These are phyloP conservation scores for Gallinago stenura DNA, from an alignment of 2,797 vertebrate species.

Conservation along the genomic window DNA sequence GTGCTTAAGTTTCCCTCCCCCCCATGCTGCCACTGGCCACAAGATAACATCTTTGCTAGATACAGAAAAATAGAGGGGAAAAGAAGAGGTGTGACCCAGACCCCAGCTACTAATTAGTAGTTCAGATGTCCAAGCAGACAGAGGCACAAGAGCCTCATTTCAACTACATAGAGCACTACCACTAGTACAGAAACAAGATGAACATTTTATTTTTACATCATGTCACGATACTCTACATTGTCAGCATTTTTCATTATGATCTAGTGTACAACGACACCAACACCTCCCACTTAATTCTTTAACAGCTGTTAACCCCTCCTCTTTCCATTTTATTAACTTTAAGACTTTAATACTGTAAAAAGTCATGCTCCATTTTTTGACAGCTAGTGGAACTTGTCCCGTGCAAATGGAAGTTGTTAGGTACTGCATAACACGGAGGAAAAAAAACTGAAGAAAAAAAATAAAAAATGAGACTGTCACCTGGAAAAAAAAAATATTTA, in stretches of 20 bases:
- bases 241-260: not conserved
- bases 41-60: not conserved
- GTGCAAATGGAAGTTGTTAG: not conserved
- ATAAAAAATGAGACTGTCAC: not conserved
- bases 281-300: not conserved
- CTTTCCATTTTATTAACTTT: not conserved
- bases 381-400: not conserved
- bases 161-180: not conserved
- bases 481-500: not conserved
- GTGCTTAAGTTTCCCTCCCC: not conserved
- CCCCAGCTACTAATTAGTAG: too few species aligned
- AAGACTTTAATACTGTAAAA: not conserved
- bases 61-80: not conserved
- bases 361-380: not conserved
- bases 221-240: not conserved
- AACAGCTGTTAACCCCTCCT: not conserved
- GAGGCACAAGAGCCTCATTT: not conserved
- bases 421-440: accelerated
- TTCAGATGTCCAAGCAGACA: not conserved
- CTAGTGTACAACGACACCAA: not conserved
- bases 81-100: not conserved
- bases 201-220: not conserved
- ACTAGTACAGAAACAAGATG: not conserved
- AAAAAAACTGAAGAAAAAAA: not conserved
- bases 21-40: not conserved